phyloP scores from a whole-genome alignment of 2,113 vertebrate species.

The Amazona vittata region DNA sequence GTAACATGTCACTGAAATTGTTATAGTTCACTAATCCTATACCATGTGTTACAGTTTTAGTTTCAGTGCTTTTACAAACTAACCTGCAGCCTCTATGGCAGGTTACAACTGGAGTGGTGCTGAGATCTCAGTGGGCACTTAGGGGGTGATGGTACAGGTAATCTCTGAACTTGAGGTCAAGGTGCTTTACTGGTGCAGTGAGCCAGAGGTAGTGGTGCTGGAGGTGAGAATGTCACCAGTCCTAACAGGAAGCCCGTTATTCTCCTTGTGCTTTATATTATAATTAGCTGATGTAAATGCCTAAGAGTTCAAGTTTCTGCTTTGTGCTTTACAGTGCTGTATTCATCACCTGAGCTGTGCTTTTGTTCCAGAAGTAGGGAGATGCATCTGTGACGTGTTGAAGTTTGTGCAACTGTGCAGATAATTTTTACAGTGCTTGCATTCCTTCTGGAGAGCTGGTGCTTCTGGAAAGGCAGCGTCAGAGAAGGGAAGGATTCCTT shows the following conservation, averaged over 20 bases:
- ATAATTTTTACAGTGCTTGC: not conserved
- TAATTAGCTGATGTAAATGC: not conserved
- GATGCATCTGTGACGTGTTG: not conserved
- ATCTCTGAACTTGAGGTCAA: not conserved
- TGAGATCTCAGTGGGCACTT: accelerated
- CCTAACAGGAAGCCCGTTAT: not conserved
- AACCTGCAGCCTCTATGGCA: not conserved
- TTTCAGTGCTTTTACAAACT: not conserved
- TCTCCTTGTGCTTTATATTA: not conserved
- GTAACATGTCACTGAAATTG: not conserved
- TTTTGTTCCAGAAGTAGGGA: not conserved
- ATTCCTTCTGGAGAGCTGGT: not conserved
- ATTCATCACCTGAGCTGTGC: not conserved
- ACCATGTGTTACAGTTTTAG: accelerated
- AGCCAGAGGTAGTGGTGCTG: not conserved
- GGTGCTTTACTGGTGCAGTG: not conserved
- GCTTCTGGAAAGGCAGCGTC: not conserved
- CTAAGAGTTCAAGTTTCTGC: not conserved
- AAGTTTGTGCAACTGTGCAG: not conserved
- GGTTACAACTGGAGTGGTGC: no score
- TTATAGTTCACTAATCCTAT: not conserved
- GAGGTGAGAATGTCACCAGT: not conserved
- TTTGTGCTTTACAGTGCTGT: not conserved
- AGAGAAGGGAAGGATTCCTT: not conserved
- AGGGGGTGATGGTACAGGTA: no score